These are phyloP conservation scores for Eulithis testata DNA, from an alignment of 2,888 invertebrate genomes.

Conservation along the genomic window DNA sequence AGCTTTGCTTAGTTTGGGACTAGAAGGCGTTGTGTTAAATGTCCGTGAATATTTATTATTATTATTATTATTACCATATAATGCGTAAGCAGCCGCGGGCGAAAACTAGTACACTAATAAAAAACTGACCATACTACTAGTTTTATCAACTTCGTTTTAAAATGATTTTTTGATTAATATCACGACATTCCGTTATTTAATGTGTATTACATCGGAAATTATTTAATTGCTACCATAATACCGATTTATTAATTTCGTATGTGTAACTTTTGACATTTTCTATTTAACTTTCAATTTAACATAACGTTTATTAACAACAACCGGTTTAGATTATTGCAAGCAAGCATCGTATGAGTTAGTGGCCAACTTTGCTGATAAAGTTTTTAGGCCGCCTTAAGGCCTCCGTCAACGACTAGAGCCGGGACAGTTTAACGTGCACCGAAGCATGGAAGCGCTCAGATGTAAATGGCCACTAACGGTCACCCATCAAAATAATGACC, in stretches of 20 bases:
- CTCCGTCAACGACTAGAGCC: too few species aligned
- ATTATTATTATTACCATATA: too few species aligned
- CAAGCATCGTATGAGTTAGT: too few species aligned
- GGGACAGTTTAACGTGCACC: too few species aligned
- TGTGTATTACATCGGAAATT: slow-evolving; percentile 50
- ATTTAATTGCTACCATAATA: slow-evolving; percentile 54
- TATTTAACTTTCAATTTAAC: slow-evolving; percentile 3
- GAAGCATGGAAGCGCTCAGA: too few species aligned
- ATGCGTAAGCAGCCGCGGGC: background rate
- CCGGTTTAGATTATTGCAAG: background rate
- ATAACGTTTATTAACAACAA: background rate
- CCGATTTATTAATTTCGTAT: slow-evolving; percentile 44
- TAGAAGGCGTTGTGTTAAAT: too few species aligned
- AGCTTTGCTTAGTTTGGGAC: too few species aligned
- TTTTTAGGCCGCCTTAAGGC: too few species aligned
- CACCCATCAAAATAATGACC: too few species aligned
- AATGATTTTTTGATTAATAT: slow-evolving; percentile 48
- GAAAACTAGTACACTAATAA: background rate
- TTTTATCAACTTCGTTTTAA: slow-evolving; percentile 29
- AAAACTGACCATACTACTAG: slow-evolving; percentile 18
- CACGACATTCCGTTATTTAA: slow-evolving; percentile 54
- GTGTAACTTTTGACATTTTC: slow-evolving; percentile 36
- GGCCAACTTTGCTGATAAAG: too few species aligned
- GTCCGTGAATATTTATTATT: too few species aligned
- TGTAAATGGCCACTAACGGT: too few species aligned